A percentile compares a stretch with the other conserved stretches of the same genome.
Evolutionary conservation across 2,888 invertebrate species (phyloP).

Genomic region (Acleris laterana): DNA sequence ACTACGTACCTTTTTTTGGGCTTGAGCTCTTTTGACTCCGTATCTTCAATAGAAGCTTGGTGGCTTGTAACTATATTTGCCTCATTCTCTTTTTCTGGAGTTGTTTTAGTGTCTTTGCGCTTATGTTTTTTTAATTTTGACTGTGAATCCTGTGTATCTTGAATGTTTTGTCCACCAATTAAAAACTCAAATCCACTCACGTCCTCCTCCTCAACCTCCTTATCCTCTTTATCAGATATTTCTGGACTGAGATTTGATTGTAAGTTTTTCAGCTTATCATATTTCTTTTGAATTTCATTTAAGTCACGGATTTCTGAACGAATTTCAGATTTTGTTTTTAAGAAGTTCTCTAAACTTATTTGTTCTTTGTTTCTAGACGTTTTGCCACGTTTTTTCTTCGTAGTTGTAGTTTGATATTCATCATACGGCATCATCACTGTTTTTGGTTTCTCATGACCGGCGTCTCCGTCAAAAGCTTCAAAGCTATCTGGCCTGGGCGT

Average conservation of each 20-base stretch:
- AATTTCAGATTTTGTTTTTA: neutral
- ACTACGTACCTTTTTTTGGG: too few relatives aligned
- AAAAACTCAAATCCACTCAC: neutral
- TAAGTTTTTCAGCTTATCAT: neutral
- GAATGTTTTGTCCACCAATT: constrained; percentile 3
- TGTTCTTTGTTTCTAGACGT: neutral
- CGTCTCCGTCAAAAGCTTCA: neutral
- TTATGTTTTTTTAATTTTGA: neutral
- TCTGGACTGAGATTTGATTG: neutral
- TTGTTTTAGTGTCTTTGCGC: neutral
- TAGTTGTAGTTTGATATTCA: too few relatives aligned
- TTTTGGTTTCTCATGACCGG: too few relatives aligned
- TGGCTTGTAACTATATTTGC: neutral
- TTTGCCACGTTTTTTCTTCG: neutral
- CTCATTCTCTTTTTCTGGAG: neutral
- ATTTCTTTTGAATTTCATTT: neutral
- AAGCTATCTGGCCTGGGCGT: neutral
- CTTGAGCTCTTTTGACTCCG: too few relatives aligned
- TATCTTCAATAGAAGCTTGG: neutral
- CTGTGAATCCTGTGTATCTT: neutral
- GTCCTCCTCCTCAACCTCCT: neutral
- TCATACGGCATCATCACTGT: too few relatives aligned
- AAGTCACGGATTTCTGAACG: neutral
- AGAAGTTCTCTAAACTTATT: neutral
- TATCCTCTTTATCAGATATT: neutral